These are phyloP conservation scores for Stratiomys singularior DNA, from an alignment of 2,888 invertebrate genomes.

Conservation along the genomic window DNA sequence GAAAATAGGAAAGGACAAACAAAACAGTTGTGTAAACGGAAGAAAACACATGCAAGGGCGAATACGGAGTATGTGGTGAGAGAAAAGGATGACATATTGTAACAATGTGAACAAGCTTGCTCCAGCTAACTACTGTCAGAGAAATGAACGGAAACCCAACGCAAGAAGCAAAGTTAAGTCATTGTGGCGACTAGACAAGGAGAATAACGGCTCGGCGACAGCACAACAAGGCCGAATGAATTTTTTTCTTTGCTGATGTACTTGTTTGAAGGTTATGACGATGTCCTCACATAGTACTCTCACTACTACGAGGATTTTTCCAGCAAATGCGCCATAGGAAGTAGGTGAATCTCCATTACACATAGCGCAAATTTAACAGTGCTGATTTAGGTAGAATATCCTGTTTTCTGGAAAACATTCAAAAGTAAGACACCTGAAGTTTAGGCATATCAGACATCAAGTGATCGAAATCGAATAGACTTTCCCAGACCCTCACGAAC, in stretches of 20 bases:
- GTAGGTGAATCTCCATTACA: conserved; percentile 16
- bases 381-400: too few species aligned
- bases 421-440: too few species aligned
- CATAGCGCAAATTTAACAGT: too few species aligned
- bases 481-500: too few species aligned
- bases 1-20: not conserved
- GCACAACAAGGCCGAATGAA: conserved; percentile 36
- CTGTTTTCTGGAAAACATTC: too few species aligned
- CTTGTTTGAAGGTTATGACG: conserved; percentile 20
- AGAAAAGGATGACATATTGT: conserved; percentile 1
- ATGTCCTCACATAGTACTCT: not conserved
- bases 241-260: not conserved
- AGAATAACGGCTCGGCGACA: conserved; percentile 13
- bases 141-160: not conserved
- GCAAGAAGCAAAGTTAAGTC: not conserved
- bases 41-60: not conserved
- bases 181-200: conserved; percentile 1
- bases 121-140: conserved; percentile 11
- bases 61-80: not conserved
- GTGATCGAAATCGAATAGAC: too few species aligned
- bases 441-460: too few species aligned
- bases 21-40: conserved; percentile 11
- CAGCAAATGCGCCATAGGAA: not conserved
- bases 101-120: not conserved
- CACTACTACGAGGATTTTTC: not conserved